These are phyloP conservation scores for Deroptyus accipitrinus DNA, from an alignment of 2,113 vertebrate genomes.

Conservation along the genomic window DNA sequence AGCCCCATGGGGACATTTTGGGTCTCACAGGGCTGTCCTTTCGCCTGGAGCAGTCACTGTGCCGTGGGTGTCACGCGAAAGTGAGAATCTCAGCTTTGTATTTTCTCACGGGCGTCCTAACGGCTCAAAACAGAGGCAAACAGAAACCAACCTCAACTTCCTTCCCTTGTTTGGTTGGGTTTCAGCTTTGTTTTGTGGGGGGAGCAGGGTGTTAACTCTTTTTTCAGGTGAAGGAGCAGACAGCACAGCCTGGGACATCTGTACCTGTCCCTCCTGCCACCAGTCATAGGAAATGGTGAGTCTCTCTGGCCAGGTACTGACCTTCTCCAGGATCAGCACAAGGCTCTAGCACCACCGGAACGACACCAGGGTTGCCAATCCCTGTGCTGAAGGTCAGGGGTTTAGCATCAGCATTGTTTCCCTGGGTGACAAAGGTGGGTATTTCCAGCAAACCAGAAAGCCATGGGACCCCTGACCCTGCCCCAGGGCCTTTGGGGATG, in stretches of 20 bases:
- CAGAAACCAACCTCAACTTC: background rate
- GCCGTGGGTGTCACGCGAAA: fast-evolving
- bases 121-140: background rate
- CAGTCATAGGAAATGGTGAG: fast-evolving
- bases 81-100: background rate
- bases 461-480: fast-evolving
- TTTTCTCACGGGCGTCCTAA: background rate
- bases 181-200: background rate
- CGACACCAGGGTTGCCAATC: fast-evolving
- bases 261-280: background rate
- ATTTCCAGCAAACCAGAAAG: background rate
- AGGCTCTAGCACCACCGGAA: background rate
- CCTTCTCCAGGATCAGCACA: background rate
- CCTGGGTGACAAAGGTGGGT: background rate
- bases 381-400: background rate
- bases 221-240: background rate
- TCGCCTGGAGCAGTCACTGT: background rate
- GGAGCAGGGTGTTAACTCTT: background rate
- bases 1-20: fast-evolving
- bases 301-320: background rate
- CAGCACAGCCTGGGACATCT: background rate
- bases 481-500: background rate
- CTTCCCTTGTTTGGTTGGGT: background rate
- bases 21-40: background rate
- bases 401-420: background rate